Percentiles rank a stretch among this genome's conserved stretches.
These are phyloP conservation scores for Dipodomys stephensi DNA, from an alignment of 2,113 vertebrate genomes.

Conservation along the genomic window DNA sequence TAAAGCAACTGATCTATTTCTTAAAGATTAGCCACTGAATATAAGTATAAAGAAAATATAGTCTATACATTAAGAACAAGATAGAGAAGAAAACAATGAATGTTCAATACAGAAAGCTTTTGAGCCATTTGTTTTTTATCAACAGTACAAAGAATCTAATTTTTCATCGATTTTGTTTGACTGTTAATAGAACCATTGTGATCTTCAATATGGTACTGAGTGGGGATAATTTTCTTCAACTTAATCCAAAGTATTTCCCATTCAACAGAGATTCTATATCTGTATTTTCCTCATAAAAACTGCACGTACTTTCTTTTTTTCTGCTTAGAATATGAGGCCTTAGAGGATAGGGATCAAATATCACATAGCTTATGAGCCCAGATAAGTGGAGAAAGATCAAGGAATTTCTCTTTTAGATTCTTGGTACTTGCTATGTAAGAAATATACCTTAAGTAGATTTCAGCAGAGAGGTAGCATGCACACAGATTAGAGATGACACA, in stretches of 20 bases:
- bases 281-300: no score
- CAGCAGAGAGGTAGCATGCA: not conserved
- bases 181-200: not conserved
- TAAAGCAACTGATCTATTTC: not conserved
- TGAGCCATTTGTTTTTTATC: slow-evolving; percentile 6
- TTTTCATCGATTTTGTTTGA: not conserved
- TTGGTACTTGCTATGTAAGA: not conserved
- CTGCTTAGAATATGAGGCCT: not conserved
- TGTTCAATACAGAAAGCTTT: not conserved
- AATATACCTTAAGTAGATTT: not conserved
- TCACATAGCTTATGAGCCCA: no score
- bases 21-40: not conserved
- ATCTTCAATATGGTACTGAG: not conserved
- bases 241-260: slow-evolving; percentile 1
- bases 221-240: not conserved
- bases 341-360: no score
- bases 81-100: not conserved
- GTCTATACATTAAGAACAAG: not conserved
- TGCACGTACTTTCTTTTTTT: no score
- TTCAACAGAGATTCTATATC: not conserved
- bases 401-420: not conserved
- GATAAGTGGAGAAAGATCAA: not conserved
- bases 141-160: not conserved
- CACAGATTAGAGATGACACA: not conserved
- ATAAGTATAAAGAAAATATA: not conserved